Conservation (phyloP, 2,113 vertebrate genomes). For the Empidonax alnorum region DNA sequence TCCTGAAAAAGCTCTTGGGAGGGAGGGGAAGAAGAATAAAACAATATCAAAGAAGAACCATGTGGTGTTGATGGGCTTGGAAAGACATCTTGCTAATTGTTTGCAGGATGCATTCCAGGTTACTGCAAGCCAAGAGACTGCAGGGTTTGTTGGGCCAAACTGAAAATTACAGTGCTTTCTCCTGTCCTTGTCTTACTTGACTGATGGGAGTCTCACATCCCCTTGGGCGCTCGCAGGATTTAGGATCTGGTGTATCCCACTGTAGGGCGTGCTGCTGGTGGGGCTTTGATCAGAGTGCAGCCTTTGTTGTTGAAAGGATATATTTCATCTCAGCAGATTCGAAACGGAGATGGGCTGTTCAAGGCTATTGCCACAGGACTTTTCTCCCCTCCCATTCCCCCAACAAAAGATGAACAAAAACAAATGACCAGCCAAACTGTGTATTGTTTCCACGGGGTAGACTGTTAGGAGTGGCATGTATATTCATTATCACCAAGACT, state of each 20-base stretch:
- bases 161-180: slow-evolving; percentile 31
- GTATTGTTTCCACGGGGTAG: neutral
- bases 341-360: slow-evolving; percentile 26
- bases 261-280: slow-evolving; percentile 1
- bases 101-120: slow-evolving; percentile 49
- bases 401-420: slow-evolving; percentile 31
- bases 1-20: slow-evolving; percentile 30
- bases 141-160: slow-evolving; percentile 35
- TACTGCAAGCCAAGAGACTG: slow-evolving; percentile 32
- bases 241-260: slow-evolving; percentile 13
- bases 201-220: slow-evolving; percentile 7
- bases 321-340: slow-evolving; percentile 58
- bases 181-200: slow-evolving; percentile 23
- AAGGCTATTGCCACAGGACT: slow-evolving; percentile 38
- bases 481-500: slow-evolving; percentile 33
- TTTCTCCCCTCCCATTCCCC: neutral
- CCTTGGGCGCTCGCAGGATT: neutral
- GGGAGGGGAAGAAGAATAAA: neutral
- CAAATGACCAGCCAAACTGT: slow-evolving; percentile 32
- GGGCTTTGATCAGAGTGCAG: slow-evolving; percentile 62
- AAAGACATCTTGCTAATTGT: slow-evolving; percentile 48
- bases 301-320: slow-evolving; percentile 65
- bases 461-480: neutral
- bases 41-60: slow-evolving; percentile 25
- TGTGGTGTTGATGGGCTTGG: neutral